A percentile compares a stretch with the other conserved stretches of the same genome.
These are phyloP conservation scores for Gracilinanus agilis DNA, from an alignment of 2,113 vertebrate species.

Conservation along the genomic window DNA sequence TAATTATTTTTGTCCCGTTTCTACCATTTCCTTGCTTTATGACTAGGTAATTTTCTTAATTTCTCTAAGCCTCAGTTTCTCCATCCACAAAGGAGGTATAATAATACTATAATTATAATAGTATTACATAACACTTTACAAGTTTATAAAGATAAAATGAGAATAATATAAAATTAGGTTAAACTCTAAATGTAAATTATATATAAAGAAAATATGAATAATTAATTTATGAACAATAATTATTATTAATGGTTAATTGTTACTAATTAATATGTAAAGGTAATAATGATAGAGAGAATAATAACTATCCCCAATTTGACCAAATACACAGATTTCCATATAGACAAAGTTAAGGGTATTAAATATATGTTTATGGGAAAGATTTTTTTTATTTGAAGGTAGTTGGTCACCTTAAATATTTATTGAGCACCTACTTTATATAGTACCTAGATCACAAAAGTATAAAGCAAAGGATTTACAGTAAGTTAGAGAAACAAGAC, in stretches of 20 bases:
- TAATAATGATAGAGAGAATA: too few species aligned
- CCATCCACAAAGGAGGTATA: neutral
- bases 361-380: neutral
- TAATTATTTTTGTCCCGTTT: neutral
- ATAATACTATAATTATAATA: neutral
- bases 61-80: neutral
- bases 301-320: neutral
- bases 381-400: neutral
- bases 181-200: neutral
- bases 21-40: neutral
- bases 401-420: neutral
- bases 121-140: neutral
- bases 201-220: neutral
- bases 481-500: neutral
- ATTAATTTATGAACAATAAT: neutral
- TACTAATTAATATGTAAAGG: too few species aligned
- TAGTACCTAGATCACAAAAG: neutral
- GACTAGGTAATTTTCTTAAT: neutral
- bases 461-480: accelerated
- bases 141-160: neutral
- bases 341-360: neutral
- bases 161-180: neutral
- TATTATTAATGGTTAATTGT: neutral
- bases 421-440: neutral
- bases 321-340: neutral